Evolutionary conservation across 2,113 vertebrate species (phyloP).

Genomic region (Ceratotherium simum): DNA sequence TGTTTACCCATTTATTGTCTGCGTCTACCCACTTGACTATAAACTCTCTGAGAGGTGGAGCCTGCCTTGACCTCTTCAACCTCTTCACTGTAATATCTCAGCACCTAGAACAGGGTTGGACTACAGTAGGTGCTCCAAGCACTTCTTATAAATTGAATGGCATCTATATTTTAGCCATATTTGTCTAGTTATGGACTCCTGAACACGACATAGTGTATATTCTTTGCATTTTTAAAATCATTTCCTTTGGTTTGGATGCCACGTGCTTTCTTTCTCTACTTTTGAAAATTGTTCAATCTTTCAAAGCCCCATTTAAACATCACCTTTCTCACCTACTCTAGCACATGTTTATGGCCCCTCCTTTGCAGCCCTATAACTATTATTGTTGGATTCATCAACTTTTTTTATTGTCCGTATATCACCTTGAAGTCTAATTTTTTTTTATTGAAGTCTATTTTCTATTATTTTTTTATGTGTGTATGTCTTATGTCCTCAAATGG

Average conservation of each 20-base stretch:
- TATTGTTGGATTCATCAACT: neutral
- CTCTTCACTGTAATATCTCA: neutral
- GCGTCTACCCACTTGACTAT: neutral
- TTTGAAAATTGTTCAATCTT: neutral
- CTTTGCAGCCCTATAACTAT: neutral
- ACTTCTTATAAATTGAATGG: neutral
- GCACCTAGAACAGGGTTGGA: neutral
- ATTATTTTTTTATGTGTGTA: neutral
- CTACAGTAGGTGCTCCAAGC: neutral
- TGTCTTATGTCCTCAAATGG: neutral
- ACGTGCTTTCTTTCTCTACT: neutral
- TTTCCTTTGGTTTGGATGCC: neutral
- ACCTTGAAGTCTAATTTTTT: neutral
- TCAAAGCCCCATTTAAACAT: neutral
- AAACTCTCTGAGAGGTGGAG: neutral
- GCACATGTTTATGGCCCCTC: neutral
- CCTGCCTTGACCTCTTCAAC: neutral
- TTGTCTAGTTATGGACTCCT: neutral
- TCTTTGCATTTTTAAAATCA: neutral
- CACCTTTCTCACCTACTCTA: neutral
- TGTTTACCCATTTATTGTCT: neutral
- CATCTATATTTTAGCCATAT: neutral
- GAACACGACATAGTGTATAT: neutral
- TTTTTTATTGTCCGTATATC: neutral
- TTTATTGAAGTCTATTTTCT: too few relatives aligned